Percentiles rank a stretch among this genome's conserved stretches.
Evolutionary conservation across 2,888 invertebrate species (phyloP).

Genomic region (Scotopteryx bipunctaria): DNA sequence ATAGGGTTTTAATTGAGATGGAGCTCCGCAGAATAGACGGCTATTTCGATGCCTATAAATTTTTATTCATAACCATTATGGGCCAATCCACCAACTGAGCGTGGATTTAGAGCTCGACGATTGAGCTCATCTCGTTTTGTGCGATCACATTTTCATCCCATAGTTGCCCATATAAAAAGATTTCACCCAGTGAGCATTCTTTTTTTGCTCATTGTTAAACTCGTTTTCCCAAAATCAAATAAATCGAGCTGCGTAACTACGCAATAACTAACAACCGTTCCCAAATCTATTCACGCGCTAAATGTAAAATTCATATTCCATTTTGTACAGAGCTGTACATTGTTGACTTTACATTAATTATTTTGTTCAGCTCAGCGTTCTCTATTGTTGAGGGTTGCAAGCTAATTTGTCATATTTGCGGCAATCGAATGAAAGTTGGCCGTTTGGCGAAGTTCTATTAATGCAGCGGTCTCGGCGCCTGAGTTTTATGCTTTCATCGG

Average conservation of each 20-base stretch:
- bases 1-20: conserved; percentile 75
- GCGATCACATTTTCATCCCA: not conserved
- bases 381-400: conserved; percentile 33
- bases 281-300: conserved; percentile 37
- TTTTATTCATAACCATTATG: conserved; percentile 70
- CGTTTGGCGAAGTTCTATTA: conserved; percentile 5
- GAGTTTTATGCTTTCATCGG: conserved; percentile 29
- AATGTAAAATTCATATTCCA: conserved; percentile 39
- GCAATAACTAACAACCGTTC: conserved; percentile 36
- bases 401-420: conserved; percentile 34
- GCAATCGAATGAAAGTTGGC: conserved; percentile 27
- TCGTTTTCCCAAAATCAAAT: conserved; percentile 30
- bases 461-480: not conserved
- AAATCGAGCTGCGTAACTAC: conserved; percentile 34
- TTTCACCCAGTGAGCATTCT: conserved; percentile 17
- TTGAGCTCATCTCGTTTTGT: not conserved
- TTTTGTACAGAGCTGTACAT: conserved; percentile 38
- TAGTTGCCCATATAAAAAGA: conserved; percentile 1
- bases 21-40: conserved; percentile 67
- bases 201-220: conserved; percentile 28
- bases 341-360: conserved; percentile 40
- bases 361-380: conserved; percentile 26
- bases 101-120: conserved; percentile 36
- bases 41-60: conserved; percentile 64
- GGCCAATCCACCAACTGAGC: conserved; percentile 43